Evolutionary conservation across 1,140 invertebrate genomes (phyloP).

Genomic region (Stegodyphus dumicola): DNA sequence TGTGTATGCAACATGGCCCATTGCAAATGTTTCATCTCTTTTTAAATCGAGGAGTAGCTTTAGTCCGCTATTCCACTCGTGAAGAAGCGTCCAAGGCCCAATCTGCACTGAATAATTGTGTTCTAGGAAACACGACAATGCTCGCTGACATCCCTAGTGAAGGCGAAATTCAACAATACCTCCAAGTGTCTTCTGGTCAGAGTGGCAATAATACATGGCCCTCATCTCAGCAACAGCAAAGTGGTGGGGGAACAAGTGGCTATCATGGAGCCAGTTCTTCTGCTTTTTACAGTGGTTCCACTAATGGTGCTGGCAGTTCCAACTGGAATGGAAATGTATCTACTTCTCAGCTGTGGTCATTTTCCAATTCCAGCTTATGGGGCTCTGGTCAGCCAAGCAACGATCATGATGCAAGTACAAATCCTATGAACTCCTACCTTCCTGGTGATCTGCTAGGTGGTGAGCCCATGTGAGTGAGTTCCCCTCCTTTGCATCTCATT

Average conservation of each 20-base stretch:
- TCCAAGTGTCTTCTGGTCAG: conserved; percentile 76
- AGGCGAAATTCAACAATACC: conserved; percentile 84
- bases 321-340: conserved; percentile 32
- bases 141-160: conserved; percentile 92
- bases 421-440: conserved; percentile 86
- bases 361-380: conserved; percentile 74
- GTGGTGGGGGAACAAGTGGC: conserved; percentile 57
- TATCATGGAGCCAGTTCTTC: conserved; percentile 30
- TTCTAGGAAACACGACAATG: conserved; percentile 95
- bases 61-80: conserved; percentile 89
- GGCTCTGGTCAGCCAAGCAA: conserved; percentile 70
- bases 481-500: not conserved
- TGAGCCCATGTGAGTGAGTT: conserved; percentile 55
- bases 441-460: conserved; percentile 86
- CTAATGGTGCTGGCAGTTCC: not conserved
- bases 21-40: conserved; percentile 93
- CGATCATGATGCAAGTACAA: conserved; percentile 79
- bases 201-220: not conserved
- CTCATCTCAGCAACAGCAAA: conserved; percentile 58
- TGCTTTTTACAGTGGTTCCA: conserved; percentile 8
- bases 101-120: conserved; percentile 93
- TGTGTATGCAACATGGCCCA: conserved; percentile 96
- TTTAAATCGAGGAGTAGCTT: conserved; percentile 82
- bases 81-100: conserved; percentile 97
- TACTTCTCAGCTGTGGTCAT: conserved; percentile 53